Evolutionary conservation across 2,888 invertebrate genomes (phyloP).

Genomic region (Cyrtodaria siliqua): DNA sequence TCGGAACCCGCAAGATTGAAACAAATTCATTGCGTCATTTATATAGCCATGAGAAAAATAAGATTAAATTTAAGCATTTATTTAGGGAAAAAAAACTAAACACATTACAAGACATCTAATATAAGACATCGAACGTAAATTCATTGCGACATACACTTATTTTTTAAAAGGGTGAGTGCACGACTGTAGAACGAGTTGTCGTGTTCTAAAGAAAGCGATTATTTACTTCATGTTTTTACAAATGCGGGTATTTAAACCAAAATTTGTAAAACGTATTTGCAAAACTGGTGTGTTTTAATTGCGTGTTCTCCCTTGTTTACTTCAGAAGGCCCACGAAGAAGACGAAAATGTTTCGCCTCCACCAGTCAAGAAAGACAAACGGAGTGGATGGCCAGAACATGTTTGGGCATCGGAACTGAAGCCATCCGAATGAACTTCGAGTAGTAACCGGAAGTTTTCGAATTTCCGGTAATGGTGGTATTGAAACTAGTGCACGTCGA

Average conservation of each 20-base stretch:
- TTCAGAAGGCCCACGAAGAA: slow-evolving; percentile 63
- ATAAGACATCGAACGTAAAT: too few relatives aligned
- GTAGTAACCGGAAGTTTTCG: too few relatives aligned
- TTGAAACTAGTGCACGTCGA: too few relatives aligned
- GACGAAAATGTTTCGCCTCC: slow-evolving; percentile 66
- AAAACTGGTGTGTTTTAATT: too few relatives aligned
- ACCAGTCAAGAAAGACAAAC: slow-evolving; percentile 88
- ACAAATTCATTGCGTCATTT: slow-evolving; percentile 46
- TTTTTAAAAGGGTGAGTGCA: too few relatives aligned
- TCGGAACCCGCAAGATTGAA: slow-evolving; percentile 24
- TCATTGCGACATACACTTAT: too few relatives aligned
- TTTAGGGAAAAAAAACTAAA: not conserved
- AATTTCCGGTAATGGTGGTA: too few relatives aligned
- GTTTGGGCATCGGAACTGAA: slow-evolving; percentile 94
- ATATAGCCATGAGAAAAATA: slow-evolving; percentile 9
- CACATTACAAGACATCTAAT: not conserved
- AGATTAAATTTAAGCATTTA: not conserved
- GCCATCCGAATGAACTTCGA: slow-evolving; percentile 52
- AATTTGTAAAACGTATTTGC: too few relatives aligned
- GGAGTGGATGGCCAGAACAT: slow-evolving; percentile 99
- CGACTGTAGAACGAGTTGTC: too few relatives aligned
- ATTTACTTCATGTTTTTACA: too few relatives aligned
- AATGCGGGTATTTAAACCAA: too few relatives aligned
- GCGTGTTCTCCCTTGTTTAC: slow-evolving; percentile 25
- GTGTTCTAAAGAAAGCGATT: too few relatives aligned